These are phyloP conservation scores for cat (Felis catus) DNA, from an alignment of 2,113 vertebrate species.

Conservation along the genomic window DNA sequence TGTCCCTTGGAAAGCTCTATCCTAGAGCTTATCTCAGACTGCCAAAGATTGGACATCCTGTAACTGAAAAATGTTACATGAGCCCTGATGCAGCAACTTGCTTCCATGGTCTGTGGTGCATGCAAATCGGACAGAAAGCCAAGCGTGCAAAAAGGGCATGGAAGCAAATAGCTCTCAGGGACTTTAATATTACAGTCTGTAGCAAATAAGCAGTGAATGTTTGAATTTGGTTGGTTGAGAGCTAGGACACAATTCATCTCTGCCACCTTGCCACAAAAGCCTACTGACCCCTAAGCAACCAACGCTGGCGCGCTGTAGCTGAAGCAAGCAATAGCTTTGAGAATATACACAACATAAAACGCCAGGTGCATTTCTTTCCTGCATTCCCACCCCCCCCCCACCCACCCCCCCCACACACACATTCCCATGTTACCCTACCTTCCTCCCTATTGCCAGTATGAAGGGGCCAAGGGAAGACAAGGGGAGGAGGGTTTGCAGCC, in stretches of 20 bases:
- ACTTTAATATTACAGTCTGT: constrained; percentile 44
- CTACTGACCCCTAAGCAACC: constrained; percentile 10
- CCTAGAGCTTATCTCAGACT: neutral
- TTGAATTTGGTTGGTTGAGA: constrained; percentile 60
- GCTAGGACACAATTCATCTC: constrained; percentile 53
- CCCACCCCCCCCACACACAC: neutral
- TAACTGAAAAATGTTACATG: constrained; percentile 35
- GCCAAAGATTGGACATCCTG: constrained; percentile 9
- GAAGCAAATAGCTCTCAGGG: constrained; percentile 47
- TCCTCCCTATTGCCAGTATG: neutral
- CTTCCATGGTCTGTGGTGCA: constrained; percentile 57
- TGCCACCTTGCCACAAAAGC: constrained; percentile 59
- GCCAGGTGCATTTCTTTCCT: constrained; percentile 66
- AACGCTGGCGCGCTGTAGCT: constrained; percentile 50
- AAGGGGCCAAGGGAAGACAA: constrained; percentile 54
- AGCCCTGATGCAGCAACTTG: constrained; percentile 49
- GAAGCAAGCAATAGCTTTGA: constrained; percentile 78
- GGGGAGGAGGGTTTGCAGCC: constrained; percentile 35
- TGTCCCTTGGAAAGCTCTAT: constrained; percentile 37
- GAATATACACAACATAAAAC: constrained; percentile 74
- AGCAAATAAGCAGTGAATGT: constrained; percentile 58
- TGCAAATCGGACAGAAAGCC: constrained; percentile 63
- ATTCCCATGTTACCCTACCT: neutral
- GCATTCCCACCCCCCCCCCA: neutral
- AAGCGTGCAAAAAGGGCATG: constrained; percentile 66